phyloP scores from a whole-genome alignment of 2,113 vertebrate species.

The Rhizomys pruinosus region DNA sequence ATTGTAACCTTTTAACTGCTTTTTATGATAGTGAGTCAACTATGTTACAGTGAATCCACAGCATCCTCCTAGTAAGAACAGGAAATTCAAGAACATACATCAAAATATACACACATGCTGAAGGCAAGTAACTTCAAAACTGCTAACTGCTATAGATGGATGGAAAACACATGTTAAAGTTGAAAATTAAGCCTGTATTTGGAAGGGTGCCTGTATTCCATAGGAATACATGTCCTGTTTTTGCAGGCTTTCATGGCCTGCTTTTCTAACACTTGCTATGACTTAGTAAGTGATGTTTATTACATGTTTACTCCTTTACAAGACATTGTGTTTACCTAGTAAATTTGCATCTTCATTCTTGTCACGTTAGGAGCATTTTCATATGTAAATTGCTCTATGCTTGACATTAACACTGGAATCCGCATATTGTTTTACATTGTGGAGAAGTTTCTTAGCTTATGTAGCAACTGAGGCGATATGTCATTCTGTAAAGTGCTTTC shows the following conservation, averaged over 20 bases:
- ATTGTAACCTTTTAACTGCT: slow-evolving; percentile 75
- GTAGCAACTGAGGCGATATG: too few species aligned
- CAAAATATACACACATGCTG: slow-evolving; percentile 68
- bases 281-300: slow-evolving; percentile 37
- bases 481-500: neutral
- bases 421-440: neutral
- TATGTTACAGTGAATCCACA: slow-evolving; percentile 74
- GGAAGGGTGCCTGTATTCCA: neutral
- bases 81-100: slow-evolving; percentile 72
- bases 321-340: neutral
- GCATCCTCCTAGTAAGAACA: slow-evolving; percentile 68
- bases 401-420: slow-evolving; percentile 49
- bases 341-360: slow-evolving; percentile 26
- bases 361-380: slow-evolving; percentile 11
- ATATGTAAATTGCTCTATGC: neutral
- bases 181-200: neutral
- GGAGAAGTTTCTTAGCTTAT: slow-evolving; percentile 39
- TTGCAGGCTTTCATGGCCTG: neutral
- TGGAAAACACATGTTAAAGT: neutral
- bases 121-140: slow-evolving; percentile 59
- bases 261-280: neutral
- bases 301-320: neutral
- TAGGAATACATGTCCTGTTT: neutral
- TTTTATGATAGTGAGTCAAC: slow-evolving; percentile 75
- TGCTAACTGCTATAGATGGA: slow-evolving; percentile 36